phyloP scores from a whole-genome alignment of 2,797 vertebrate genomes.

The Acipenser transmontanus region DNA sequence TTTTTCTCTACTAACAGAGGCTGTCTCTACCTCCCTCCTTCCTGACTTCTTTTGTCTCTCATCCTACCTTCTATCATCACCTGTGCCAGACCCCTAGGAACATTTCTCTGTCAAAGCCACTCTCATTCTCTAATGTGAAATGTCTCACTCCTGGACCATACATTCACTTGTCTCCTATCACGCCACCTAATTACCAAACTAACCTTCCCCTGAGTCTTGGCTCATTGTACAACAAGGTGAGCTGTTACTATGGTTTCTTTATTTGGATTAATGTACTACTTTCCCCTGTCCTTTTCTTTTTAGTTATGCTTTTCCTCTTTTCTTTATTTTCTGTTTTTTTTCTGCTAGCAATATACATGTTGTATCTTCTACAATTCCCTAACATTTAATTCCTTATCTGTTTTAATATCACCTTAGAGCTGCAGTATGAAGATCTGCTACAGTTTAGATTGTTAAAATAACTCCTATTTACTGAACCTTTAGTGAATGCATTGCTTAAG shows the following conservation, averaged over 20 bases:
- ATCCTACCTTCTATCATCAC: slow-evolving; percentile 30
- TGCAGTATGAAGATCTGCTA: no score
- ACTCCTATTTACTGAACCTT: no score
- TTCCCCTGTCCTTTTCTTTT: no score
- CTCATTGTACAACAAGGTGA: slow-evolving; percentile 41
- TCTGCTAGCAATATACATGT: no score
- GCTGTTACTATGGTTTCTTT: not conserved
- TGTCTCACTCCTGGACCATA: slow-evolving; percentile 42
- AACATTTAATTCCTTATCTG: no score
- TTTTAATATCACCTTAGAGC: no score
- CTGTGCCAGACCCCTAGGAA: slow-evolving; percentile 35
- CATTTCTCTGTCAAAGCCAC: slow-evolving; percentile 33
- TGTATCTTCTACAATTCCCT: no score
- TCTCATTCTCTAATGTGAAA: slow-evolving; percentile 24
- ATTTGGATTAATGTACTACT: no score
- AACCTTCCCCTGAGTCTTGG: slow-evolving; percentile 33
- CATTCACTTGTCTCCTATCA: slow-evolving; percentile 32
- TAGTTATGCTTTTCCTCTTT: no score
- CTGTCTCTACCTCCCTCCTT: slow-evolving; percentile 11
- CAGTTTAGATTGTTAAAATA: no score
- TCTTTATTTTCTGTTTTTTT: no score
- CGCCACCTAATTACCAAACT: slow-evolving; percentile 22
- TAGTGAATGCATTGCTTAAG: no score
- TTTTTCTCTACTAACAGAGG: slow-evolving; percentile 15
- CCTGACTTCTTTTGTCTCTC: slow-evolving; percentile 14